Evolutionary conservation across 2,888 invertebrate species (phyloP).

Genomic region (Melanargia galathea): DNA sequence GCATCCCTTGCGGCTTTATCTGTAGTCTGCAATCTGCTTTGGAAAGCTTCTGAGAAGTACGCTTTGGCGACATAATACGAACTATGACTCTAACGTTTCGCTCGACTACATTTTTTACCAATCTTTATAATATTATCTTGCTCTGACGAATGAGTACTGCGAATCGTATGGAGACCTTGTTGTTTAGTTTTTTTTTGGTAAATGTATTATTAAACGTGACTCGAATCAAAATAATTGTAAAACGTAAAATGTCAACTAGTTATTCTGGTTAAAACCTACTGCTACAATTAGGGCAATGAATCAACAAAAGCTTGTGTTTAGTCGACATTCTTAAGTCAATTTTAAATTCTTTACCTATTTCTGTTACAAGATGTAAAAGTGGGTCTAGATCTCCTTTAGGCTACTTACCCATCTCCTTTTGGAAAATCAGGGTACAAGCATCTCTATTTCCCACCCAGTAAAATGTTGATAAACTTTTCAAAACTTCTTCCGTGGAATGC

Average conservation of each 20-base stretch:
- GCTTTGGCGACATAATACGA: slow-evolving; percentile 26
- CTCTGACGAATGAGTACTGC: slow-evolving; percentile 39
- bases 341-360: neutral
- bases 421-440: no score
- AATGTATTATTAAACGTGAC: slow-evolving; percentile 32
- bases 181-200: slow-evolving; percentile 29
- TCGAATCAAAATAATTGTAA: slow-evolving; percentile 20
- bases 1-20: neutral
- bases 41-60: slow-evolving; percentile 30
- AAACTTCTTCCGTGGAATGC: no score
- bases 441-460: no score
- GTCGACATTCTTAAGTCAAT: neutral
- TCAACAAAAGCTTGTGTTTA: neutral
- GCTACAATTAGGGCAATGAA: neutral
- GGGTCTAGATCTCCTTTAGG: no score
- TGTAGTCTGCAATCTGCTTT: neutral
- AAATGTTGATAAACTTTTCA: no score
- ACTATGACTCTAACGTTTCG: slow-evolving; percentile 22
- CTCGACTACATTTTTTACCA: slow-evolving; percentile 38
- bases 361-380: no score
- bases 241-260: slow-evolving; percentile 10
- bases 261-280: slow-evolving; percentile 1
- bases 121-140: slow-evolving; percentile 43
- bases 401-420: no score
- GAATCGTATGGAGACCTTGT: slow-evolving; percentile 32